Base-by-base conservation (phyloP, 2,113 vertebrate genomes). In the Danionella cerebrum region DNA sequence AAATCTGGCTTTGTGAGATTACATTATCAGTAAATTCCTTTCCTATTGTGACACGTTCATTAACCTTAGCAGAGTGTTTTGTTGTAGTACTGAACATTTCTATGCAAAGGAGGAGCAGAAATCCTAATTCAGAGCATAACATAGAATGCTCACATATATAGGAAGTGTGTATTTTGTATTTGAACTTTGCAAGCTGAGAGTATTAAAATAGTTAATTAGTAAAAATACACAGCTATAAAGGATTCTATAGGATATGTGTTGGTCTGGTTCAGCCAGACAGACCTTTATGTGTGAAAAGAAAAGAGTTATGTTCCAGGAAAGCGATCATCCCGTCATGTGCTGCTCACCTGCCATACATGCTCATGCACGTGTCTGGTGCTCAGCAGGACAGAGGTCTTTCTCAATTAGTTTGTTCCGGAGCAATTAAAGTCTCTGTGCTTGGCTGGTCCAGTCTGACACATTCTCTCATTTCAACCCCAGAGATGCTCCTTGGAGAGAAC, bases 361-460 rank as follows among this genome's bases (percentile, higher is more conserved):
- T 12, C 64, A 60, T 6, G 19, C 13, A 14, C 12, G 25, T 65
- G 41, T n/a, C n/a, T n/a, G n/a, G n/a, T n/a, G 9, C 47, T 57
- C 25, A 6, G 50, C 5, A 48, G 59, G 44, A 48, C 44, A 35
- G 19, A 22, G 54, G 42, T 35, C 54, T 53, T 33, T 60, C 10
- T 38, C 67, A 59, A 60, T 21, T 33, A 62, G 36, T 21, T 11
- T 45, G 29, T 44, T 18, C 19, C 44, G 24, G 60, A 45, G 39
- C 31, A 73, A 73, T 73, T 55, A 51, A 64, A 55, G 51, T 24
- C 59, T 69, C 33, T 51, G 65, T 59, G 33, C 58, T 73, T 65
- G 71, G 65, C 51, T 51, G 21, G 71, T 24, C 36, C 13, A 35
- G 45, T 69, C 59, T 58, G 66, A 73, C 71, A 42, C 55, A 33